Evolutionary conservation across 2,797 vertebrate genomes (phyloP), one percentile per base, ranked within the genome.

Genomic region (Tokudaia muenninki): DNA sequence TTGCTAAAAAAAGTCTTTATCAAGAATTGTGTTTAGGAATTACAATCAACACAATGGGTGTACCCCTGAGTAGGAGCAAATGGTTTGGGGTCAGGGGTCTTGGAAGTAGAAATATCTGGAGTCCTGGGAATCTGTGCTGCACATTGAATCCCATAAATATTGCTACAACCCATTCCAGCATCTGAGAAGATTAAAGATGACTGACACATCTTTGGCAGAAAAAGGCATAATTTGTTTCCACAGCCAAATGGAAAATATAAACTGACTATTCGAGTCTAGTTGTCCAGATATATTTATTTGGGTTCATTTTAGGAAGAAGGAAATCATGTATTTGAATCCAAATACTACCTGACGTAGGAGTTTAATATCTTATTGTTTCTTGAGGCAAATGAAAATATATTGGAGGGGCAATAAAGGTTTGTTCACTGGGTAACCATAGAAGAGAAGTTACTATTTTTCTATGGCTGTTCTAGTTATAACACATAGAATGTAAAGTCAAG

Each of bases 101-200:
- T 93, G 22, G 26, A 70, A 44, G 9, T 63, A 22, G 61, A 96
- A 94, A 59, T 79, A 67, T n/a, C 74, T 82, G 17, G 61, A 92
- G 22, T 50, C 11, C 34, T 37, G 82, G 31, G 55, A 93, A 87
- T 93, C 22, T 8, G 82, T 70, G 87, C 13, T 92, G 31, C 21
- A 81, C 88, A 44, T 5, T 59, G 24, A 75, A 63, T 90, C 17
- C 78, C 9, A 82, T 31, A 88, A 92, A 82, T 17, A 61, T 16
- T 47, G 63, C 59, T 72, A 78, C 17, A 47, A 83, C 16, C 13
- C 77, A 87, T 91, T 80, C 31, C 13, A 93, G 67, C 34, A 91
- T 92, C 37, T 67, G 26, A 93, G n/a, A 78, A 37, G 34, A 63
- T 89, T 95, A 90, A 90, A 93, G 67, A 87, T 78, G 91, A 95